Base-by-base conservation (phyloP, 1,140 invertebrate species). In the Heliconius hewitsoni region DNA sequence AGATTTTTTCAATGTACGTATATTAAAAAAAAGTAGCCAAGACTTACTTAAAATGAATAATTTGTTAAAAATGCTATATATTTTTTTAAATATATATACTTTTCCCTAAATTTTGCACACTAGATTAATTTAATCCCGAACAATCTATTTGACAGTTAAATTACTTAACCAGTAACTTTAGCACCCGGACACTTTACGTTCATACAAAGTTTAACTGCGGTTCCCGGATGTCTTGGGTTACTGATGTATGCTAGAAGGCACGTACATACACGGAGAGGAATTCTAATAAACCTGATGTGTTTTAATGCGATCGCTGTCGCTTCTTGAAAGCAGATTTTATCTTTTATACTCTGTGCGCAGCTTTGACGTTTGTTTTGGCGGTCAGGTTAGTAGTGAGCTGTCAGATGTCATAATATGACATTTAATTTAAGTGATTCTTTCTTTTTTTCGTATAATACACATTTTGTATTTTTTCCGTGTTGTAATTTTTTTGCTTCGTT, bases 211-310 rank as follows among this genome's bases (percentile, higher is more conserved):
- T 76, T 70, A 66, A 42, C 73, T 73, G 79, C 78, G 81, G 79
- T 81, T 87, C 85, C 82, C 84, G 85, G 84, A 87, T 87, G 81
- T 83, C 74, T 85, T 80, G 75, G 85, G 82, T 83, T 84, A 77
- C 78, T 86, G 84, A 85, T 82, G 78, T 82, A 85, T 82, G 84
- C 81, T 79, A 81, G 80, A 71, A 79, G 80, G 84, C 85, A 87
- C 85, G 85, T 77, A 81, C 84, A 81, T 52, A 66, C 60, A 46
- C 23, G 73, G 77, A 73, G 57, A 80, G 82, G 86, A 87, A 87
- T 87, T 84, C 86, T 87, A 87, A 87, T 87, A 86, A 82, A 84
- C 74, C 78, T 83, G 79, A 79, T 84, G 60, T 66, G 83, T 85
- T 86, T 86, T 86, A 82, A 83, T 85, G 81, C 50, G 79, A 85